Evolutionary conservation across 2,888 invertebrate species (phyloP), one percentile per base, ranked within the genome.

Genomic region (Zaprionus bogoriensis): DNA sequence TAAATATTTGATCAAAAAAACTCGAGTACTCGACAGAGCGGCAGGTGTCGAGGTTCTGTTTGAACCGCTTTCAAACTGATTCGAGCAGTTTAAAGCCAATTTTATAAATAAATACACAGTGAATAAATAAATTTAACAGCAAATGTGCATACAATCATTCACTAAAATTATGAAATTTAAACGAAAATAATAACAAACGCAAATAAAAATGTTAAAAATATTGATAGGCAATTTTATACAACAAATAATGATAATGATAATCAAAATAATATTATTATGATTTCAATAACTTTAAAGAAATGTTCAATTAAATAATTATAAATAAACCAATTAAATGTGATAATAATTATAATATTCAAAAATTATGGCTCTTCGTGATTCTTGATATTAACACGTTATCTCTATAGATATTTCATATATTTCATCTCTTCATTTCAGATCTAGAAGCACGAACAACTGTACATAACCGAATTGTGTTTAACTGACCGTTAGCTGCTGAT

Each of bases 1-100:
- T 65, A 78, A 78, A 78, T 83, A 78, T 83, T 79, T 79, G 77
- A 62, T 67, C 69, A 80, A 70, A 82, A 74, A 32, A 32, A 25
- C 25, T 10, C 25, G 42, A 44, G 27, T 36, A 42, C 30, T 38
- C 28, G 20, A n/a, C n/a, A n/a, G n/a, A 38, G 17, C 25, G 53
- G 57, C 59, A 74, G 70, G 73, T 74, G 74, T 73, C 61, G 65
- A 58, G 58, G 54, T 58, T 22, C 51, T 74, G 52, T 73, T 73
- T 74, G 65, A 58, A 46, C 53, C 44, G 53, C 36, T 42, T 38
- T 32, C 41, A 20, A 41, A 20, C n/a, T n/a, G 38, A 39, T 39
- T 17, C 17, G 3, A 3, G 38, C 38, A 5, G 9, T 22, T 39
- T 10, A 41, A 41, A 6, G n/a, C 10, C 3, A 5, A 20, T n/a